Evolutionary conservation across 30 jellyfish, hydroid and myxozoan genomes (phyloP).

Genomic region (Haliclystus octoradiatus): DNA sequence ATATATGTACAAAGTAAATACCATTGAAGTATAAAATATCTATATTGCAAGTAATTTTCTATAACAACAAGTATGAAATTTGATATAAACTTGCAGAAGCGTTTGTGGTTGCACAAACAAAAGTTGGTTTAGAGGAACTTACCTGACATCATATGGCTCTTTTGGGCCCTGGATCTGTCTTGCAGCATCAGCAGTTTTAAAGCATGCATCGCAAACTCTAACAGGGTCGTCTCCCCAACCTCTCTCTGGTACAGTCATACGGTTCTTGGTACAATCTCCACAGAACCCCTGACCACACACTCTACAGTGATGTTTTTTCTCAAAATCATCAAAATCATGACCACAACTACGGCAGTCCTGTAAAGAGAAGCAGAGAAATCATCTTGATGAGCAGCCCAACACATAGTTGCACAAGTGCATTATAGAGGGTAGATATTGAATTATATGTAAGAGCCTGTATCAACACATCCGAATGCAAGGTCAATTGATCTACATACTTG

Average conservation of each 20-base stretch:
- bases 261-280: slow-evolving; percentile 76
- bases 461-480: too few species aligned
- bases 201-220: slow-evolving; percentile 80
- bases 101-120: too few species aligned
- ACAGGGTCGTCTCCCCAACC: slow-evolving; percentile 99
- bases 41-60: too few species aligned
- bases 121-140: not conserved
- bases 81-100: too few species aligned
- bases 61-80: too few species aligned
- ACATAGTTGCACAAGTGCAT: too few species aligned
- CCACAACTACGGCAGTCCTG: slow-evolving; percentile 86
- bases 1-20: too few species aligned
- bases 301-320: slow-evolving; percentile 92
- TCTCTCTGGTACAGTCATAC: slow-evolving; percentile 85
- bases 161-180: slow-evolving; percentile 15
- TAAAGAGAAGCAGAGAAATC: not conserved
- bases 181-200: slow-evolving; percentile 29
- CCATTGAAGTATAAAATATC: too few species aligned
- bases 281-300: slow-evolving; percentile 95
- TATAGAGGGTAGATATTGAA: too few species aligned
- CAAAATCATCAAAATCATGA: slow-evolving; percentile 75
- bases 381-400: too few species aligned
- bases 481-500: too few species aligned
- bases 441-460: too few species aligned
- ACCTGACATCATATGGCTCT: slow-evolving; percentile 27